These are phyloP conservation scores for Rhorus exstirpatorius DNA, from an alignment of 2,888 invertebrate genomes.

Conservation along the genomic window DNA sequence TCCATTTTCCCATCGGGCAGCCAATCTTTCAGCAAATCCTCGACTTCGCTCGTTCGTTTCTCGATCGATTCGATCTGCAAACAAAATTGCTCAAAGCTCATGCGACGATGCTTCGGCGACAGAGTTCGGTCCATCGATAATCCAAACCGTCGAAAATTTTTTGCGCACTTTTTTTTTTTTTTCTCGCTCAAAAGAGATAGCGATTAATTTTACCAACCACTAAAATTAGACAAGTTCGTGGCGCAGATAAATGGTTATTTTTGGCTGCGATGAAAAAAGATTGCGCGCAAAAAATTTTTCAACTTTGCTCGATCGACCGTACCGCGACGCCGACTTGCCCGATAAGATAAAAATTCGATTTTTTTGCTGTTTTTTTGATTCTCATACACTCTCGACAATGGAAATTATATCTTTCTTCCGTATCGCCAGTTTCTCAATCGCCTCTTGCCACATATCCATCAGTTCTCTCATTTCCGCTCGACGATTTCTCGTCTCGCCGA, in stretches of 20 bases:
- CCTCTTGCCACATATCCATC: slow-evolving; percentile 70
- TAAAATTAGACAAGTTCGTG: no score
- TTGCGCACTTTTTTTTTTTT: not conserved
- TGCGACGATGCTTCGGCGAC: no score
- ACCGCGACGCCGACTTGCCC: not conserved
- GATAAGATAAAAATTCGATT: not conserved
- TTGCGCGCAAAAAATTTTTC: not conserved
- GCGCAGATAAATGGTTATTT: no score
- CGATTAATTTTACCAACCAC: no score
- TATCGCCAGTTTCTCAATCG: slow-evolving; percentile 60
- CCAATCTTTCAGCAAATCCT: slow-evolving; percentile 63
- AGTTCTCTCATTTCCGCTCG: slow-evolving; percentile 64
- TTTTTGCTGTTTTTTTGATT: not conserved
- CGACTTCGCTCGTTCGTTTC: slow-evolving; percentile 26
- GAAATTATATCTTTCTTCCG: slow-evolving; percentile 56
- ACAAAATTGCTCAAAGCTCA: no score
- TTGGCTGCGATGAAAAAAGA: not conserved
- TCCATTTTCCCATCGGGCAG: slow-evolving; percentile 54
- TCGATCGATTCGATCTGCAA: slow-evolving; percentile 34
- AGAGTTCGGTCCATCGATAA: no score
- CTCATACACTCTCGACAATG: slow-evolving; percentile 50
- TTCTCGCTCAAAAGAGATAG: no score
- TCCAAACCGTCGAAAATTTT: no score
- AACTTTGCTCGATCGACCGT: not conserved
- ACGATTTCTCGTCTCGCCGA: slow-evolving; percentile 51